Evolutionary conservation across 2,888 invertebrate genomes (phyloP).

Genomic region (Parnassius glacialis): DNA sequence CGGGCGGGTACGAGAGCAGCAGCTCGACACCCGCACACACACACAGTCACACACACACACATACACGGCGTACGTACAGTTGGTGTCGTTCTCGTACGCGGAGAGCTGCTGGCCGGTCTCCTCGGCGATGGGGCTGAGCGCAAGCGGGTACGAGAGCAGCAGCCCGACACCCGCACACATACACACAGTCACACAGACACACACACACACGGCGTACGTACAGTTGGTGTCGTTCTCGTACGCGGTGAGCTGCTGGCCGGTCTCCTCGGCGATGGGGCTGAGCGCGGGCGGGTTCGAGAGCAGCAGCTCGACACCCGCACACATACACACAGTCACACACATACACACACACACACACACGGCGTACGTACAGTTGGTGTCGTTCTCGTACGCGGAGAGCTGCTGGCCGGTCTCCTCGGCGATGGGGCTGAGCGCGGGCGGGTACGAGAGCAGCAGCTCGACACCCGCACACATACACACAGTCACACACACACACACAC

Average conservation of each 20-base stretch:
- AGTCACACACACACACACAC: too few species aligned
- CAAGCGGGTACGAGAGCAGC: conserved; percentile 61
- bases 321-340: too few species aligned
- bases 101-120: conserved; percentile 67
- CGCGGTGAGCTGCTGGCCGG: conserved; percentile 62
- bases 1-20: conserved; percentile 63
- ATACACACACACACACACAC: background rate
- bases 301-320: conserved; percentile 61
- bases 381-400: conserved; percentile 68
- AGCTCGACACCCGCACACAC: too few species aligned
- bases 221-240: conserved; percentile 68
- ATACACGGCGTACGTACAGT: conserved; percentile 48
- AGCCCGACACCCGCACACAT: too few species aligned
- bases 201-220: conserved; percentile 39
- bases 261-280: conserved; percentile 72
- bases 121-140: conserved; percentile 70
- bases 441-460: conserved; percentile 63
- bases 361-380: conserved; percentile 56
- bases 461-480: too few species aligned
- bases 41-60: too few species aligned
- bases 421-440: conserved; percentile 69
- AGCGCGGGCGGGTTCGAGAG: conserved; percentile 67
- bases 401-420: conserved; percentile 69
- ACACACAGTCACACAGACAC: too few species aligned
- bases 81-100: conserved; percentile 66